These are phyloP conservation scores for Drosophila tsacasi DNA, from an alignment of 1,140 invertebrate genomes.

Conservation along the genomic window DNA sequence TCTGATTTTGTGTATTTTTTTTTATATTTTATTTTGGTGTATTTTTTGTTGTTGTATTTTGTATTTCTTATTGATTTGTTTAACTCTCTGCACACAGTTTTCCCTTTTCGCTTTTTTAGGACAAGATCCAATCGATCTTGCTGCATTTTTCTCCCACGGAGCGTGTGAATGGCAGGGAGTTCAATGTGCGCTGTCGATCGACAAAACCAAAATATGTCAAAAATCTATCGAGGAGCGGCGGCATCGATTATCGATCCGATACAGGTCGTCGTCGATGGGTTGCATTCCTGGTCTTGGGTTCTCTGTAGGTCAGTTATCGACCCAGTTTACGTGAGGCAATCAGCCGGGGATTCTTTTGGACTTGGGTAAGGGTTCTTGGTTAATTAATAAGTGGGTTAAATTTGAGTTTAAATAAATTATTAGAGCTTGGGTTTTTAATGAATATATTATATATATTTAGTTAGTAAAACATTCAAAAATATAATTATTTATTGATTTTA, in stretches of 20 bases:
- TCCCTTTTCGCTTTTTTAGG: conserved; percentile 24
- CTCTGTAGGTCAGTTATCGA: conserved; percentile 78
- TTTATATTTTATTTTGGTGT: conserved; percentile 7
- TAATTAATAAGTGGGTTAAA: not conserved
- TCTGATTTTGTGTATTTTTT: conserved; percentile 10
- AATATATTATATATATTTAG: too few species aligned
- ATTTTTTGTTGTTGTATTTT: not conserved
- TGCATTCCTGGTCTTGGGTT: conserved; percentile 33
- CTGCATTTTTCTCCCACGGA: conserved; percentile 79
- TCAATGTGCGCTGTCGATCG: conserved; percentile 56
- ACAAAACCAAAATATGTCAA: conserved; percentile 57
- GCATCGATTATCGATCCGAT: conserved; percentile 37
- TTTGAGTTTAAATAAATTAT: not conserved
- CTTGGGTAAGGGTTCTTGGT: not conserved
- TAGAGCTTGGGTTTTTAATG: not conserved
- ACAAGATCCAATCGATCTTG: conserved; percentile 5
- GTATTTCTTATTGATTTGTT: conserved; percentile 79
- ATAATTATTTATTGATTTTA: too few species aligned
- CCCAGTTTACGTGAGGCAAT: conserved; percentile 65
- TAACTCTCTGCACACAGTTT: conserved; percentile 43
- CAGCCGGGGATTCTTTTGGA: not conserved
- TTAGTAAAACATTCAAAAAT: too few species aligned
- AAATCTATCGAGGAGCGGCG: conserved; percentile 62
- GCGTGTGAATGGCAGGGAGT: conserved; percentile 71
- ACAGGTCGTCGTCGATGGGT: not conserved